Evolutionary conservation across 2,888 invertebrate species (phyloP), one percentile per base, ranked within the genome.

Genomic region (Amblyjoppa fuscipennis): DNA sequence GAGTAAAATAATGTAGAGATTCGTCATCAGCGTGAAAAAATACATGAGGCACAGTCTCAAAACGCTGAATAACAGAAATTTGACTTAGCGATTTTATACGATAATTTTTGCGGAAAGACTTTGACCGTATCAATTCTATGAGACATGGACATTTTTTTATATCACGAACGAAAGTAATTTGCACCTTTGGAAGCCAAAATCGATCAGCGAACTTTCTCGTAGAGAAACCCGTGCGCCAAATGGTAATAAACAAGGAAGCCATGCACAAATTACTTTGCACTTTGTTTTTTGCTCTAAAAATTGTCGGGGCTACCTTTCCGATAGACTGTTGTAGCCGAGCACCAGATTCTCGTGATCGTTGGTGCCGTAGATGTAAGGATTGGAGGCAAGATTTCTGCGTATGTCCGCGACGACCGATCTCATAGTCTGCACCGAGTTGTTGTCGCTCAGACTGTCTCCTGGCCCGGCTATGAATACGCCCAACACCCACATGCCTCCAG

Each of bases 401-500:
- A 96, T 95, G 69, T 95, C 94, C 78, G 95, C 94, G 31, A 97
- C 91, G 88, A 96, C 94, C 6, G 95, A 94, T 92, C 95, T 95
- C 1, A 97, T 92, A 94, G 96, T 96, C 71, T 95, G 94, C 77
- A 95, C 94, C 88, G 95, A 95, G 75, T 95, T 95, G 45, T 95
- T 95, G 78, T 96, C 95, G 84, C 95, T 95, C 90, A 97, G 95
- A 77, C 96, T 94, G 90, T 97, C 96, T 87, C 96, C 96, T 86
- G 96, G 95, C 25, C 96, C 96, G 76, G 96, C 96, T 45, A 98
- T 95, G 94, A 98, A 98, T 89, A 98, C 95, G 88, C 97, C 98
- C 92, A 98, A 95, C 70, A 98, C 97, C 94, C 96, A 96, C 95
- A 98, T 96, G 68, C 98, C 98, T 61, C 98, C 99, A 49, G 98